Evolutionary conservation across 2,888 invertebrate species (phyloP).

Genomic region (Clitarchus hookeri): DNA sequence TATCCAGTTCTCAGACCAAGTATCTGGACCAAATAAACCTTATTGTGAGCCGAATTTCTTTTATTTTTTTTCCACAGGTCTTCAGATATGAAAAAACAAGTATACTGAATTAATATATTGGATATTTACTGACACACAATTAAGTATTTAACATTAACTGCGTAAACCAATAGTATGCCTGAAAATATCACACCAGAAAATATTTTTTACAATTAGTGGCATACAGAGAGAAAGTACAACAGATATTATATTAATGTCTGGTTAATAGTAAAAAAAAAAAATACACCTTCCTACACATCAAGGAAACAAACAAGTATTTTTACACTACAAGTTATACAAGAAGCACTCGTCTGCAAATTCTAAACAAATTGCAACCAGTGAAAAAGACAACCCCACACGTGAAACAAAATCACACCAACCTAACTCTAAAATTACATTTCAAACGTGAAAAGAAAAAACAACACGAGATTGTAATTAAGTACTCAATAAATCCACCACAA

Average conservation of each 20-base stretch:
- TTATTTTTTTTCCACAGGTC: too few species aligned
- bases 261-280: background rate
- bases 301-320: background rate
- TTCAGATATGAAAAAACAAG: too few species aligned
- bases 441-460: conserved; percentile 30
- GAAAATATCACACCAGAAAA: too few species aligned
- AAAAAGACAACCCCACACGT: conserved; percentile 18
- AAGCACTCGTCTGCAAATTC: conserved; percentile 2
- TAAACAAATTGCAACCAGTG: conserved; percentile 14
- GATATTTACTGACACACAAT: too few species aligned
- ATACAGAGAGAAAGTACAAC: too few species aligned
- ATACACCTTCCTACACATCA: background rate
- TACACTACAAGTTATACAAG: conserved; percentile 2
- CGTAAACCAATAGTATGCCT: too few species aligned
- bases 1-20: too few species aligned
- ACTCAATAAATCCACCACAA: conserved; percentile 14
- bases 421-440: conserved; percentile 30
- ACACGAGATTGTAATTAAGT: background rate
- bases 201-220: too few species aligned
- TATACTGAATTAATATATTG: too few species aligned
- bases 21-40: too few species aligned
- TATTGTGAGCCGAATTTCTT: too few species aligned
- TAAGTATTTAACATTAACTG: too few species aligned
- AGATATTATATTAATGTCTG: background rate
- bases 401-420: conserved; percentile 33